A percentile compares a stretch with the other conserved stretches of the same genome.
These are phyloP conservation scores for Temnothorax unifasciatus DNA, from an alignment of 2,888 invertebrate species.

Conservation along the genomic window DNA sequence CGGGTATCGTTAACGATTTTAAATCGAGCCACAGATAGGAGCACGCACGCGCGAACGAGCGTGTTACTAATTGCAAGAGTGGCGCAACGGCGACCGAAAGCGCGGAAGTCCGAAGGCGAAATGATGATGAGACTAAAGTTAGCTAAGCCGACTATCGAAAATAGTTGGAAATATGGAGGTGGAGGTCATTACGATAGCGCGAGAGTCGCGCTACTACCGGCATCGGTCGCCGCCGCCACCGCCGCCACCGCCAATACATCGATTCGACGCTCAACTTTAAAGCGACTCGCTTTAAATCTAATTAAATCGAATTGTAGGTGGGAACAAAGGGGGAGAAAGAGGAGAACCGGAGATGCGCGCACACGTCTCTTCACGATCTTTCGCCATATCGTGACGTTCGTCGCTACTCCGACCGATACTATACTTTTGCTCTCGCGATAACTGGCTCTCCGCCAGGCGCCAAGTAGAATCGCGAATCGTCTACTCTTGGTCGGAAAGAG, in stretches of 20 bases:
- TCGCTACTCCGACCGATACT: conserved; percentile 6
- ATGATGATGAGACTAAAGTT: conserved; percentile 84
- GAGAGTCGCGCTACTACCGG: conserved; percentile 40
- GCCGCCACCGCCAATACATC: too few species aligned
- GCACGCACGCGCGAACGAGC: not conserved
- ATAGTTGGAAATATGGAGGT: conserved; percentile 83
- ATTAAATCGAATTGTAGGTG: not conserved
- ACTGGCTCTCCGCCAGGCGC: conserved; percentile 19
- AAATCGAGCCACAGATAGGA: not conserved
- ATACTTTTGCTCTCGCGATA: conserved; percentile 28
- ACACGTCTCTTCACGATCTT: not conserved
- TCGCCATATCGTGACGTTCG: not conserved
- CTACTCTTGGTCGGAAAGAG: not conserved
- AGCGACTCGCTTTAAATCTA: not conserved
- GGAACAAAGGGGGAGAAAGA: not conserved
- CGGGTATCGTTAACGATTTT: not conserved
- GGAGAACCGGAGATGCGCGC: not conserved
- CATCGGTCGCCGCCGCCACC: too few species aligned
- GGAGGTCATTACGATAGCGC: conserved; percentile 82
- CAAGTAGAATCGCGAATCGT: not conserved
- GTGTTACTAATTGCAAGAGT: not conserved
- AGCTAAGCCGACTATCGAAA: conserved; percentile 81
- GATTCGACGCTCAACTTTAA: not conserved
- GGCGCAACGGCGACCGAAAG: conserved; percentile 37
- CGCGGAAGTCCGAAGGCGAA: conserved; percentile 77